Conservation (phyloP, 2,888 invertebrate genomes). For the Sarcophaga variegata region DNA sequence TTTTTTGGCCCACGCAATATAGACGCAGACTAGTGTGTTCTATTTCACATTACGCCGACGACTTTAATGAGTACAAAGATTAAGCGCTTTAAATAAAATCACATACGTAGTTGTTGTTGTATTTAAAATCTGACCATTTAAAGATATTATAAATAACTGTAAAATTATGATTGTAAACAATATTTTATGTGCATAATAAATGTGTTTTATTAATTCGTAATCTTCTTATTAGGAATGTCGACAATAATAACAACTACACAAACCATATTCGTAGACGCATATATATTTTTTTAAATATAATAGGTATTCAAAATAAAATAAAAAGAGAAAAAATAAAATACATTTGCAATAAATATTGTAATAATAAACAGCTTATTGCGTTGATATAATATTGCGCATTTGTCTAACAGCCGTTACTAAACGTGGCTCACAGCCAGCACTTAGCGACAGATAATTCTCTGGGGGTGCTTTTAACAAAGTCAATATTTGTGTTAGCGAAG, state of each 20-base stretch:
- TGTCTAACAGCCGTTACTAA: conserved; percentile 89
- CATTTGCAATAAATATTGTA: neutral
- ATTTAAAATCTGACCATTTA: conserved; percentile 9
- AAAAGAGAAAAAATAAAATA: conserved; percentile 4
- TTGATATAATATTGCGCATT: conserved; percentile 87
- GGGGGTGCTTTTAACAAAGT: conserved; percentile 86
- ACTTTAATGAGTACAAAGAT: conserved; percentile 54
- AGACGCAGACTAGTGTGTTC: neutral
- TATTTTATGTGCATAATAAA: conserved; percentile 21
- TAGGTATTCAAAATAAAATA: conserved; percentile 4
- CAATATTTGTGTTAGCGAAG: conserved; percentile 87
- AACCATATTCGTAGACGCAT: conserved; percentile 23
- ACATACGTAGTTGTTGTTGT: neutral
- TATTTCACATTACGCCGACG: neutral
- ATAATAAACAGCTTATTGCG: conserved; percentile 74
- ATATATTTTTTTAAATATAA: conserved; percentile 6
- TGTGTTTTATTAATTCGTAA: conserved; percentile 33
- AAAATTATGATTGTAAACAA: neutral
- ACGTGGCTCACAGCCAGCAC: conserved; percentile 87
- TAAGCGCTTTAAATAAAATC: conserved; percentile 1
- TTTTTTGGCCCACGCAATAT: neutral
- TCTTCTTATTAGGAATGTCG: conserved; percentile 39
- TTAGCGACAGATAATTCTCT: conserved; percentile 86
- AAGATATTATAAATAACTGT: neutral
- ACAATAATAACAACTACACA: conserved; percentile 13